Base-by-base conservation (phyloP, 2,888 invertebrate genomes). In the Lasioglossum figueresi region DNA sequence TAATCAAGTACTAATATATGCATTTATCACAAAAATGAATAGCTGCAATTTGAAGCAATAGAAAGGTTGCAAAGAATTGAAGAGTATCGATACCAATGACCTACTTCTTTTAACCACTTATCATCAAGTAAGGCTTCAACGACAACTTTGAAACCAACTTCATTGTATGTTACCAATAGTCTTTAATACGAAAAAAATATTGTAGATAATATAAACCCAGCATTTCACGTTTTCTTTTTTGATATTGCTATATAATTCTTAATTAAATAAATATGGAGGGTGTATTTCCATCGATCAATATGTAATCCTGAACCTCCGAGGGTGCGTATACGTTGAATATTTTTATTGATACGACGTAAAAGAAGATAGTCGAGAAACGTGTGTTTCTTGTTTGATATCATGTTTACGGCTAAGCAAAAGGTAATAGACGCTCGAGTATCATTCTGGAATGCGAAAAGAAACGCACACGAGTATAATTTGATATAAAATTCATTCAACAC, bases 401-500 rank as follows among this genome's bases (percentile, higher is more conserved):
- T 63, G 37, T 59, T 84, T 70, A 79, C 40, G 59, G 68, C 73
- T 66, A 80, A 76, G 59, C 43, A 87, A 77, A 43, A 59, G 23
- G 52, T 76, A 66, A 70, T 45, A 83, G 70, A 52, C 72, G 56
- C 34, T 45, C 34, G 68, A 75, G 74, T 88, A 82, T 76, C 59
- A 75, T 80, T 81, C 45, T 88, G 83, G 77, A 86, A 82, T 81
- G 86, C 34, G 75, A 83, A 81, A 66, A 63, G 75, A 73, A 86
- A 84, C 59, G 75, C 71, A 66, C 59, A 63, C 48, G 75, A 76
- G 71, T 68, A 82, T 56, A 84, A 37, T 40, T 70, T 70, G 63
- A 80, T 72, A 85, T 70, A 86, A 82, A 80, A 81, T 72, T 79
- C 34, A 68, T 66, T 81, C 77, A 84, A 76, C 73, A 72, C n/a